These are phyloP conservation scores for Synanthedon myopaeformis DNA, from an alignment of 2,888 invertebrate species.

Conservation along the genomic window DNA sequence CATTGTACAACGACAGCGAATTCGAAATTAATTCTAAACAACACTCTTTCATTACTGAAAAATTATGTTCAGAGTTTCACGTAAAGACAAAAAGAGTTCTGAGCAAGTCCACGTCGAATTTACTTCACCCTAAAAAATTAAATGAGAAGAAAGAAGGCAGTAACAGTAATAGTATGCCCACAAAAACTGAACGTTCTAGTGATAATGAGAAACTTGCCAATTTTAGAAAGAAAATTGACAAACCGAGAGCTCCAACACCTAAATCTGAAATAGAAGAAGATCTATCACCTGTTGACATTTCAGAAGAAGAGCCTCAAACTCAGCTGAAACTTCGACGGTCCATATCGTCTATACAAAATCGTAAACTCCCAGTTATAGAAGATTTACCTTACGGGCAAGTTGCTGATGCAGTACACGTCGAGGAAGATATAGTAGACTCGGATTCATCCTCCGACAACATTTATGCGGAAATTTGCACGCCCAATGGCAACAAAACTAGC, in stretches of 20 bases:
- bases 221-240: conserved; percentile 62
- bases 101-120: conserved; percentile 74
- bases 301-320: conserved; percentile 49
- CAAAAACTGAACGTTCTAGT: conserved; percentile 50
- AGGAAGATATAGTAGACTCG: conserved; percentile 53
- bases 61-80: conserved; percentile 77
- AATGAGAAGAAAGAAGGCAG: conserved; percentile 61
- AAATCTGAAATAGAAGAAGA: conserved; percentile 57
- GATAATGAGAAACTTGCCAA: conserved; percentile 51
- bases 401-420: conserved; percentile 71
- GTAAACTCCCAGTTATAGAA: conserved; percentile 69
- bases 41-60: conserved; percentile 76
- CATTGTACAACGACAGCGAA: conserved; percentile 69
- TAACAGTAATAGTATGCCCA: conserved; percentile 64
- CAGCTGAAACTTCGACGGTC: conserved; percentile 66
- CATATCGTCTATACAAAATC: conserved; percentile 65
- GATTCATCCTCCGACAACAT: conserved; percentile 72
- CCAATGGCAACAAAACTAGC: conserved; percentile 39
- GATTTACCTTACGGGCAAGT: conserved; percentile 79
- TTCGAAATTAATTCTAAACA: conserved; percentile 68
- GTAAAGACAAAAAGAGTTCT: conserved; percentile 76
- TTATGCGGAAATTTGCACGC: conserved; percentile 76
- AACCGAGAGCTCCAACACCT: conserved; percentile 60
- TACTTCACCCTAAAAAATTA: conserved; percentile 71
- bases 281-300: conserved; percentile 43